A percentile compares a stretch with the other conserved stretches of the same genome.
These are phyloP conservation scores for Allolobophora icterica DNA, from an alignment of 2,888 invertebrate genomes.

Conservation along the genomic window DNA sequence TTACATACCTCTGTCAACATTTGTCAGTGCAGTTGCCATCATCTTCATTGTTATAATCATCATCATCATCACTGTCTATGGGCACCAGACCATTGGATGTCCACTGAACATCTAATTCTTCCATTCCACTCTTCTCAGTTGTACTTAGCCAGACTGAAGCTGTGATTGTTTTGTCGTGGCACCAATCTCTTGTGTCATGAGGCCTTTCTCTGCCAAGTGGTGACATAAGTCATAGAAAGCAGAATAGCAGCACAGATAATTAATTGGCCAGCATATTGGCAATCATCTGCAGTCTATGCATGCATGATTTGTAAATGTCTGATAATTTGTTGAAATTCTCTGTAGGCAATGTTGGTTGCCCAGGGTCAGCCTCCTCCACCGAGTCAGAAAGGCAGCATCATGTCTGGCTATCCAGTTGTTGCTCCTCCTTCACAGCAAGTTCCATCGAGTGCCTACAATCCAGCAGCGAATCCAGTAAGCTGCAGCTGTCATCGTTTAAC, in stretches of 20 bases:
- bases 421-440: conserved; percentile 8
- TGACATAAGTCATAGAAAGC: no score
- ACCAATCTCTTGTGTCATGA: no score
- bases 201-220: no score
- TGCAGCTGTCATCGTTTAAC: neutral
- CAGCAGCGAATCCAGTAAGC: conserved; percentile 14
- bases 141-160: no score
- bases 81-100: no score
- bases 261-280: no score
- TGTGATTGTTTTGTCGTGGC: no score
- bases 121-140: no score
- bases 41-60: neutral
- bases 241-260: no score
- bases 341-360: conserved; percentile 7
- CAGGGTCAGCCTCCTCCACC: conserved; percentile 21
- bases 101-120: no score
- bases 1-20: neutral
- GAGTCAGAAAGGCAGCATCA: conserved; percentile 18
- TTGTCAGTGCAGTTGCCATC: neutral
- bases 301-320: neutral
- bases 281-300: no score
- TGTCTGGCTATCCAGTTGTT: conserved; percentile 13
- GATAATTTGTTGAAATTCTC: neutral
- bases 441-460: conserved; percentile 21
- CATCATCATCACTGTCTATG: no score